Base-by-base conservation (phyloP, 2,888 invertebrate genomes). In the Drosophila eohydei region DNA sequence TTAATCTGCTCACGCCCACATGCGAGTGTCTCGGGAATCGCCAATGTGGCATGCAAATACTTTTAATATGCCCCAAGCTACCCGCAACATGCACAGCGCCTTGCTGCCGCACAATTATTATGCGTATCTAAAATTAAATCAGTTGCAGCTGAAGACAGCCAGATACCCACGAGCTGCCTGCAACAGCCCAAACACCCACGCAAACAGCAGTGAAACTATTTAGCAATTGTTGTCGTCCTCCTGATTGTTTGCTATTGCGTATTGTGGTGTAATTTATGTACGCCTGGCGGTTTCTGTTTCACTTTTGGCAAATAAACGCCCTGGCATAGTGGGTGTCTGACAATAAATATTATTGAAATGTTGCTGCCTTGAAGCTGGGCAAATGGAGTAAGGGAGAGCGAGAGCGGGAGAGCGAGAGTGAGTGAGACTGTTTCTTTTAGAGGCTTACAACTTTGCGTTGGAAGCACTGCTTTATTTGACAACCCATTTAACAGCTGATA, bases 101-200 rank as follows among this genome's bases (percentile, higher is more conserved):
- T 50, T 6, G 48, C 26, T 32, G 57, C 55, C 70, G n/a, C 30
- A 30, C 81, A 82, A 86, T 89, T 83, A 83, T 84, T 88, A 83
- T 88, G 81, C 76, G 60, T 82, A 89, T 89, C 88, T 86, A 66
- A 88, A 89, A 86, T 88, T 78, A 82, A 88, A 88, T 80, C 82
- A 75, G 81, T 69, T 78, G 79, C 72, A 80, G 50, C 50, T 48
- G 43, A 58, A 67, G 64, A 67, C 60, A 46, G 21, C 21, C 21
- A 21, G 21, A 21, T 21, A 21, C 21, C 21, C 21, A 21, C n/a
- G n/a, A n/a, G n/a, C n/a, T n/a, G n/a, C n/a, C n/a, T n/a, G n/a
- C n/a, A n/a, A n/a, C 21, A 21, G 21, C 21, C 21, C 21, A 21
- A 21, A 1, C 21, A 21, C 43, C 56, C 56, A 68, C 36, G 46